Evolutionary conservation across 2,797 vertebrate species (phyloP).

Genomic region (Thamnophis elegans): DNA sequence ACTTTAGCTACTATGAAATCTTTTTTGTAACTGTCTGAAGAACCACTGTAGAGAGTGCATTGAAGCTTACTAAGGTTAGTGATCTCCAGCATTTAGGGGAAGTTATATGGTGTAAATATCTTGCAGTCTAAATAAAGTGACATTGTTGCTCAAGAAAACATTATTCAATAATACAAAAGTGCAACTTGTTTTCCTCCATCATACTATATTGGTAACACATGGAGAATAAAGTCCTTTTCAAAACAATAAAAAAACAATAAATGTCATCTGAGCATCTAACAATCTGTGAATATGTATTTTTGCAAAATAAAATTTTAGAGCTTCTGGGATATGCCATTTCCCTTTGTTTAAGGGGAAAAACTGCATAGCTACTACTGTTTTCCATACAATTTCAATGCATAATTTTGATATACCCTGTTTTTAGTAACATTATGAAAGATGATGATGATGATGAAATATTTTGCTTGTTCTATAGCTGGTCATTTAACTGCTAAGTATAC

Average conservation of each 20-base stretch:
- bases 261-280: background rate
- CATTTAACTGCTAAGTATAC: background rate
- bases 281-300: background rate
- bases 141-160: background rate
- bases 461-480: background rate
- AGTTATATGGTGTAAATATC: background rate
- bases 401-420: background rate
- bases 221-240: background rate
- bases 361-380: background rate
- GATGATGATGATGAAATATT: background rate
- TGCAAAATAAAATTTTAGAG: background rate
- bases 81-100: background rate
- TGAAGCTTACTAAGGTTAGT: background rate
- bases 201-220: background rate
- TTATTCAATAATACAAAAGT: background rate
- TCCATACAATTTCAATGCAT: background rate
- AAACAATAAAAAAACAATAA: background rate
- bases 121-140: background rate
- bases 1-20: background rate
- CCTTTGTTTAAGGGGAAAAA: background rate
- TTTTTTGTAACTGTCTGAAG: background rate
- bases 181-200: background rate
- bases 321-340: background rate
- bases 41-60: background rate
- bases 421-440: background rate